phyloP scores from a whole-genome alignment of 64 coral and sea anemone species.

The Platygyra sinensis region DNA sequence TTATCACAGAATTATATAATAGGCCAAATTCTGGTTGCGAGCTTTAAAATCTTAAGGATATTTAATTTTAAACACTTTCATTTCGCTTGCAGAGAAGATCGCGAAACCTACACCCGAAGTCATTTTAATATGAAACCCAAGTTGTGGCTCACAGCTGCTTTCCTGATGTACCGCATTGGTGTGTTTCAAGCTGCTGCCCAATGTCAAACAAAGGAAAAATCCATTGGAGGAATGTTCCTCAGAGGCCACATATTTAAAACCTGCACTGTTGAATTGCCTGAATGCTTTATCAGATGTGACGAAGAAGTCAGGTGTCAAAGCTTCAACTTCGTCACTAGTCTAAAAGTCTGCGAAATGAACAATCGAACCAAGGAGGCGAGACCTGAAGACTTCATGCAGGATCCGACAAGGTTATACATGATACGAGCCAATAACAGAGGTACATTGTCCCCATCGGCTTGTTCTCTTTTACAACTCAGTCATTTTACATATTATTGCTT shows the following conservation, averaged over 20 bases:
- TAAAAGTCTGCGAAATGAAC: slow-evolving; percentile 13
- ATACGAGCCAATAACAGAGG: neutral
- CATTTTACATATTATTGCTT: too few relatives aligned
- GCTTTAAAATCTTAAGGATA: too few relatives aligned
- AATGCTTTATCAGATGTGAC: neutral
- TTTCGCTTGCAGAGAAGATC: too few relatives aligned
- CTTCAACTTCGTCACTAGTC: neutral
- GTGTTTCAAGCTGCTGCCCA: neutral
- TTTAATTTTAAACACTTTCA: too few relatives aligned
- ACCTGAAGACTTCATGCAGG: neutral
- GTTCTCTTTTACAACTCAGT: too few relatives aligned
- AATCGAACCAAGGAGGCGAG: slow-evolving; percentile 15
- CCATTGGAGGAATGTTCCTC: slow-evolving; percentile 1
- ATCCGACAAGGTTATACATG: neutral
- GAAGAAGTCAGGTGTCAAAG: neutral
- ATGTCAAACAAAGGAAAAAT: neutral
- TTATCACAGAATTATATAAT: too few relatives aligned
- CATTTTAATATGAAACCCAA: neutral
- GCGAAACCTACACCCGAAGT: too few relatives aligned
- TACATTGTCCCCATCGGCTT: neutral
- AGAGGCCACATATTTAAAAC: slow-evolving; percentile 1
- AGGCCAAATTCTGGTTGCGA: too few relatives aligned
- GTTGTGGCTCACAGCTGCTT: neutral
- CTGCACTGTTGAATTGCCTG: neutral
- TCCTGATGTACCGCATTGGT: neutral